A percentile compares a stretch with the other conserved stretches of the same genome.
phyloP scores from a whole-genome alignment of 2,797 vertebrate species.

The Rhinella marina region DNA sequence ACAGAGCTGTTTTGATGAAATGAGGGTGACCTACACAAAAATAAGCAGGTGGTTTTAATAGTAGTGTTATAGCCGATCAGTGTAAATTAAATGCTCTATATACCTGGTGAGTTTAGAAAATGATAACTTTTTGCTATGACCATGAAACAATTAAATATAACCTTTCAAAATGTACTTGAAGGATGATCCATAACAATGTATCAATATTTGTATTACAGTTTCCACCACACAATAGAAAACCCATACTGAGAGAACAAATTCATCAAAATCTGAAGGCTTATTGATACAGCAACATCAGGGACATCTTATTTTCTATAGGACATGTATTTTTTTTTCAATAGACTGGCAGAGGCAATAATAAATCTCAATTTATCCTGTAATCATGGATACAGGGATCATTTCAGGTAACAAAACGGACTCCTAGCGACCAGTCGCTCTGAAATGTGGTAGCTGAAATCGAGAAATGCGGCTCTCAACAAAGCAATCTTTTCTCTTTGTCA shows the following conservation, averaged over 20 bases:
- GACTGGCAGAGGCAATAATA: slow-evolving; percentile 37
- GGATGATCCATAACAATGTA: slow-evolving; percentile 6
- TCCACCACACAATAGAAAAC: slow-evolving; percentile 12
- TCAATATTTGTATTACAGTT: slow-evolving; percentile 7
- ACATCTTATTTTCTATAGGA: slow-evolving; percentile 32
- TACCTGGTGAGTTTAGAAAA: not conserved
- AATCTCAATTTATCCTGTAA: slow-evolving; percentile 50
- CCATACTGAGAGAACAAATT: slow-evolving; percentile 2
- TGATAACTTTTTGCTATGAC: not conserved
- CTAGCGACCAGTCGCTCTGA: slow-evolving; percentile 39
- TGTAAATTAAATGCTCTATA: not conserved
- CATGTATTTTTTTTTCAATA: not conserved
- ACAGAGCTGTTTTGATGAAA: no score
- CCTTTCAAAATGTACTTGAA: slow-evolving; percentile 9
- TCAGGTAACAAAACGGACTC: slow-evolving; percentile 54
- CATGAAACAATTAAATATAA: not conserved
- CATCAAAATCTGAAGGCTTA: slow-evolving; percentile 12
- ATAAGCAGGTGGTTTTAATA: no score
- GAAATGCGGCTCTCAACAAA: slow-evolving; percentile 10
- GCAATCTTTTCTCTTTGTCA: not conserved
- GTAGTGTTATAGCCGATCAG: no score
- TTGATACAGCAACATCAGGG: slow-evolving; percentile 4
- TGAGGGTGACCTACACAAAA: no score
- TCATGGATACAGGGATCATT: slow-evolving; percentile 56
- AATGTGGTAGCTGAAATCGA: slow-evolving; percentile 15